Evolutionary conservation across 2,888 invertebrate species (phyloP).

Genomic region (Acleris cristana): DNA sequence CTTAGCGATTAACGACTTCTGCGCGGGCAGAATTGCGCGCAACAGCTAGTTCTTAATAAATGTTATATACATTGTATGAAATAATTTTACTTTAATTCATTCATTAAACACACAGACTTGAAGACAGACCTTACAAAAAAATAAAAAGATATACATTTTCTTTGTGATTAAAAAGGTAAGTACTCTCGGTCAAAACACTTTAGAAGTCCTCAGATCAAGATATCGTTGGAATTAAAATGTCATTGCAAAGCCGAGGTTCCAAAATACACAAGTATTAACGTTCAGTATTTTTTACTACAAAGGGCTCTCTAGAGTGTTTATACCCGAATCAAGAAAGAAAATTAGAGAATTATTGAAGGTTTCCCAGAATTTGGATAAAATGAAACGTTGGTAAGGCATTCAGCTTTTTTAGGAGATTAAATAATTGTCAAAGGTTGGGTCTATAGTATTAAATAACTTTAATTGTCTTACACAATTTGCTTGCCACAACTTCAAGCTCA

Average conservation of each 20-base stretch:
- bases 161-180: constrained; percentile 12
- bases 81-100: background rate
- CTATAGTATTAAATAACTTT: background rate
- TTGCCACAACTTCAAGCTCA: constrained; percentile 1
- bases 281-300: constrained; percentile 15
- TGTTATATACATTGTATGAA: too few species aligned
- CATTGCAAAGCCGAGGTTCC: constrained; percentile 12
- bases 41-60: too few species aligned
- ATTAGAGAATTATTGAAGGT: constrained; percentile 11
- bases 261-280: constrained; percentile 10
- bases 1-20: too few species aligned
- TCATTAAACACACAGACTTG: background rate
- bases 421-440: background rate
- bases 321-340: constrained; percentile 8
- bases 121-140: background rate
- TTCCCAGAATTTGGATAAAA: constrained; percentile 3
- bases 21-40: too few species aligned
- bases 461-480: background rate
- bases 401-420: background rate
- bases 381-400: background rate
- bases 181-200: constrained; percentile 16
- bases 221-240: constrained; percentile 35
- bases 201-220: constrained; percentile 13
- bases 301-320: constrained; percentile 7
- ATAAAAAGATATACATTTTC: constrained; percentile 7